Evolutionary conservation across 2,113 vertebrate species (phyloP), one percentile per base, ranked within the genome.

Genomic region (Plecotus auritus): DNA sequence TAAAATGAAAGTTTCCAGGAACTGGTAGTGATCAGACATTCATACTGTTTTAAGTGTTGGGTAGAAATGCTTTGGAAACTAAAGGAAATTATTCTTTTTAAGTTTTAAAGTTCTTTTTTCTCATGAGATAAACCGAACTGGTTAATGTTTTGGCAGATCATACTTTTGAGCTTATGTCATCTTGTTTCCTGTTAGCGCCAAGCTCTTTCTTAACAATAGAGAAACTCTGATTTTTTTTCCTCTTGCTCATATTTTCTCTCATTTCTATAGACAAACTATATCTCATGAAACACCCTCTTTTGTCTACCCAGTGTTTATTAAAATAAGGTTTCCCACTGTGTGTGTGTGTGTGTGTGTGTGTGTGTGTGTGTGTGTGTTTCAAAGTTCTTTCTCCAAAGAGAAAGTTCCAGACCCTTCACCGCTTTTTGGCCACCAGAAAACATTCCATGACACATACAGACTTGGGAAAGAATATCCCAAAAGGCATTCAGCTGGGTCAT

Each of bases 161-260:
- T 69, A 18, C 59, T 91, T 72, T 82, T 28, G 59, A 91, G 76
- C n/a, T 91, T 93, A 85, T 47, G 73, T 94, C 92, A 95, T 94
- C 17, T 74, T 86, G 37, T 59, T 77, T 93, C 59, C 72, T 37
- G 35, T 16, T 17, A 78, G 64, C 2, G 18, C 67, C 76, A 76
- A 77, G 10, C 70, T 81, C 35, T 64, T 77, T 80, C 67, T 85
- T 85, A 91, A 67, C 88, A 76, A 91, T 85, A 73, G 70, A 76
- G 45, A 90, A 89, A 85, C 49, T 66, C 56, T 77, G 49, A 45
- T 67, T 86, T 90, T 88, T 70, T 70, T 77, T 30, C 3, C 35
- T 85, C 26, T 81, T 87, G 51, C 32, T 91, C 16, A 37, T 77
- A n/a, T 70, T 88, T 85, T 76, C 40, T 94, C 30, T 70, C 85